These are phyloP conservation scores for Parasteatoda lunata DNA, from an alignment of 2,888 invertebrate genomes.

Conservation along the genomic window DNA sequence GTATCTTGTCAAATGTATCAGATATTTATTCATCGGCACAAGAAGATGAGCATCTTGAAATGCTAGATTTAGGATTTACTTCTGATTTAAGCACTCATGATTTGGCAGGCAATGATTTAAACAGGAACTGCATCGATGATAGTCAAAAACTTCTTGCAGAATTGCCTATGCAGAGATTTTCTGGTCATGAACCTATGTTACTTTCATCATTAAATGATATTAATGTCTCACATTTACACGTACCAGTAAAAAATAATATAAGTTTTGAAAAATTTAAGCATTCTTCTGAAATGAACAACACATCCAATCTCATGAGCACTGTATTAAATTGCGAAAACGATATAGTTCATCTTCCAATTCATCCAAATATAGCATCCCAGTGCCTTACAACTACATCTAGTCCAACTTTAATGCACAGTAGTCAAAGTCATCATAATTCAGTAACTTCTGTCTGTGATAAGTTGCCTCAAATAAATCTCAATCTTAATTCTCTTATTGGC, in stretches of 20 bases:
- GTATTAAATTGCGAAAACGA: constrained; percentile 55
- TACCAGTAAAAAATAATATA: constrained; percentile 33
- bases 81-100: constrained; percentile 46
- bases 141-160: constrained; percentile 53
- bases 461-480: constrained; percentile 66
- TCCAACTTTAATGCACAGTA: constrained; percentile 51
- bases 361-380: constrained; percentile 54
- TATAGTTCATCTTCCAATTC: constrained; percentile 59
- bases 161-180: constrained; percentile 52
- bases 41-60: constrained; percentile 46
- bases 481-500: constrained; percentile 58
- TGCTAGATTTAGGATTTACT: constrained; percentile 56
- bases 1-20: constrained; percentile 54
- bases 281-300: not conserved
- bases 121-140: constrained; percentile 34
- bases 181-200: constrained; percentile 40
- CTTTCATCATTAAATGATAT: constrained; percentile 40
- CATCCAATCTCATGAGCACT: constrained; percentile 28
- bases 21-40: constrained; percentile 43
- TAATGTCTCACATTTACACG: constrained; percentile 24
- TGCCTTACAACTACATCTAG: constrained; percentile 62
- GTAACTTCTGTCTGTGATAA: constrained; percentile 59
- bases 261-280: constrained; percentile 47
- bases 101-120: constrained; percentile 31
- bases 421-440: constrained; percentile 58